Percentiles rank a stretch among this genome's conserved stretches.
Conservation (phyloP, 2,113 vertebrate genomes). For the Deroptyus accipitrinus region DNA sequence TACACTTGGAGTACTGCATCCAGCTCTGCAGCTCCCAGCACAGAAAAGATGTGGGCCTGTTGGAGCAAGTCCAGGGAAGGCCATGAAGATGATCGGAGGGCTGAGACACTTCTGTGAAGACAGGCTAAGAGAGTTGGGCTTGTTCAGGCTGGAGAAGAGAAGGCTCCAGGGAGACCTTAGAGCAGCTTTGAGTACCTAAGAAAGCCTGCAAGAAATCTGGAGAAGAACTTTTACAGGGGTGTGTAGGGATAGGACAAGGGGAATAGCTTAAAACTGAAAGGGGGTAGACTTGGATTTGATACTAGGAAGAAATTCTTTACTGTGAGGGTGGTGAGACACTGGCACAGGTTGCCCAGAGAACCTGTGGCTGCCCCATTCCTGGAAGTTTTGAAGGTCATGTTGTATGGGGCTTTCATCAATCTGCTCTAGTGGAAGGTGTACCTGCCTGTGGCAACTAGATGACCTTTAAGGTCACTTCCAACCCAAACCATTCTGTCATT, state of each 20-base stretch:
- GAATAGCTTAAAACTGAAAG: neutral
- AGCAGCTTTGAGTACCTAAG: neutral
- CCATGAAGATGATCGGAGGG: neutral
- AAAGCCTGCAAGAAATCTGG: neutral
- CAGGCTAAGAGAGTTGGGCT: neutral
- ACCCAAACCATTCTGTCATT: neutral
- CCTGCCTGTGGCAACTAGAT: neutral
- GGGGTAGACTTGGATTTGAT: neutral
- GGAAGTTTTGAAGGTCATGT: neutral
- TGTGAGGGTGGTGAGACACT: neutral
- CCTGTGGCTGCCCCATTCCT: neutral
- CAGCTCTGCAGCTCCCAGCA: neutral
- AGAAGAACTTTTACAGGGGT: neutral
- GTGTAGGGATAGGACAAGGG: neutral
- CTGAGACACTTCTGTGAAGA: neutral
- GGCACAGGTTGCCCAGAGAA: neutral
- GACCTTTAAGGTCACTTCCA: neutral
- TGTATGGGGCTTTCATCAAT: neutral
- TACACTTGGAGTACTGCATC: neutral
- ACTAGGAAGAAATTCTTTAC: neutral
- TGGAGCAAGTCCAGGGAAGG: neutral
- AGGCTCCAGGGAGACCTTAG: neutral
- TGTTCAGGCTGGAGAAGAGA: neutral
- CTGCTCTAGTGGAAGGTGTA: neutral
- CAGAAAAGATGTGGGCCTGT: neutral